Evolutionary conservation across 2,113 vertebrate species (phyloP), one percentile per base, ranked within the genome.

Genomic region (Epinephelus cyanopodus): DNA sequence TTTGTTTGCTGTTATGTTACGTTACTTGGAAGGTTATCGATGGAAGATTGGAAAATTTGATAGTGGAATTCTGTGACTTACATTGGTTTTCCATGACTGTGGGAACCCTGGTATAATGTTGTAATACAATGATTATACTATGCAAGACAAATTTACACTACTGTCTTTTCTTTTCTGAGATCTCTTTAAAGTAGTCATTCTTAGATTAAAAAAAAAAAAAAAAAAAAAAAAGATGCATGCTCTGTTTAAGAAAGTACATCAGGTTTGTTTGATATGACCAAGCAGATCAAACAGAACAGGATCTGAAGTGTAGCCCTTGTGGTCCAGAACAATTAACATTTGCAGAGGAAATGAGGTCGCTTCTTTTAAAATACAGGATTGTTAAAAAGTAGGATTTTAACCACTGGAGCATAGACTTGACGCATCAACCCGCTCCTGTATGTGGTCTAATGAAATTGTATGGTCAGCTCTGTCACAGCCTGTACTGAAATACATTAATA

Each of bases 251-350:
- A 67, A 47, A 53, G 27, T 60, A 21, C 45, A 15, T 18, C 17
- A 61, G 8, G 52, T 53, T 25, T 1, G 8, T 53, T 12, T 18
- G 54, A 63, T 54, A 2, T n/a, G 45, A 62, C 15, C 19, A 25
- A 61, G 47, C 21, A 23, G 56, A 19, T 7, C 13, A 21, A 19
- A 42, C 37, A 27, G 7, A 86, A 54, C 25, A 11, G 17, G 7
- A 68, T 42, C 57, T 76, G 8, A 64, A 81, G 57, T 25, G 11
- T 27, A 76, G 70, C 29, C 25, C 21, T 5, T 23, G 29, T 37
- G 37, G 9, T 33, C 18, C 54, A 74, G 29, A 33, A 60, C 15
- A 82, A 83, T 83, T 83, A 74, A 58, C 47, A 58, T 79, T 79
- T 79, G 3, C 21, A 65, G 50, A 61, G 19, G 47, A 48, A 54